phyloP scores from a whole-genome alignment of 2,888 invertebrate genomes.

The Cecidostiba fungosa region DNA sequence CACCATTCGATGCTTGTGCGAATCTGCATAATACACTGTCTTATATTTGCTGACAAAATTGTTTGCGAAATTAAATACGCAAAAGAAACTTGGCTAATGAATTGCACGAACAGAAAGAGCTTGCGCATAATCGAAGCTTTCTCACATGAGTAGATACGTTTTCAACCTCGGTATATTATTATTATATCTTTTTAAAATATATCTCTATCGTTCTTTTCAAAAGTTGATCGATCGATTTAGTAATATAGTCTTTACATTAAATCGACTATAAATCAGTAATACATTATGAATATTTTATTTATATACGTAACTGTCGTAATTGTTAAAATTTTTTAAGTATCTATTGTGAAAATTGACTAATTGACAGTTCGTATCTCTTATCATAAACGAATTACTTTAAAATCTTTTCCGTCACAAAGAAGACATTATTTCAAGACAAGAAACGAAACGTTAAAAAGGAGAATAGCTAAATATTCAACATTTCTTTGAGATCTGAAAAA shows the following conservation, averaged over 20 bases:
- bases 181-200: too few species aligned
- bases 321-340: too few species aligned
- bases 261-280: too few species aligned
- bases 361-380: too few species aligned
- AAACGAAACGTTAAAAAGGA: background rate
- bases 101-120: background rate
- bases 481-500: slow-evolving; percentile 15
- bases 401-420: background rate
- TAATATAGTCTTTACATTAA: too few species aligned
- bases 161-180: background rate
- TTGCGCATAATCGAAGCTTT: background rate
- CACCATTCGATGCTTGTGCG: slow-evolving; percentile 44
- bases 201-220: too few species aligned
- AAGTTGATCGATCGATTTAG: too few species aligned
- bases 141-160: background rate
- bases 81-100: slow-evolving; percentile 17
- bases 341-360: too few species aligned
- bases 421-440: background rate
- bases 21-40: slow-evolving; percentile 59
- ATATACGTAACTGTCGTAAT: too few species aligned
- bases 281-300: too few species aligned
- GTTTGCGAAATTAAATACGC: slow-evolving; percentile 27
- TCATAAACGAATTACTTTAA: too few species aligned
- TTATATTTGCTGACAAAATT: slow-evolving; percentile 53
- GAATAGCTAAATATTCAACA: slow-evolving; percentile 36